phyloP scores from a whole-genome alignment of 1,140 invertebrate genomes.

The Phocides pigmalion region DNA sequence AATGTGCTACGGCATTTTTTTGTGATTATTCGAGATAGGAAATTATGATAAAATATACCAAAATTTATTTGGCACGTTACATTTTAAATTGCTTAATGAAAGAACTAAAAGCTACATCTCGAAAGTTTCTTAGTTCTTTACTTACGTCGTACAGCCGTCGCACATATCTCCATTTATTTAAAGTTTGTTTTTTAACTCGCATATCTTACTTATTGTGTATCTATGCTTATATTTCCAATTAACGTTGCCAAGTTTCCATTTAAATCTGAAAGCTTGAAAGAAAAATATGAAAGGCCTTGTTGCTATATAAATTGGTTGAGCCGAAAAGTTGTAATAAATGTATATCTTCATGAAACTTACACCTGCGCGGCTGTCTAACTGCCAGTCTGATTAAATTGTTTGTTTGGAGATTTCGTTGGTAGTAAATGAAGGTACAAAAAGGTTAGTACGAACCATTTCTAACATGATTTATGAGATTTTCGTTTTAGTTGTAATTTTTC shows the following conservation, averaged over 20 bases:
- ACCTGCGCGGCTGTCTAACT: constrained; percentile 56
- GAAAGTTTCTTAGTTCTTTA: no score
- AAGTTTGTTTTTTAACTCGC: no score
- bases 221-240: neutral
- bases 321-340: constrained; percentile 67
- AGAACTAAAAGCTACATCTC: no score
- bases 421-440: constrained; percentile 14
- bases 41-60: no score
- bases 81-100: no score
- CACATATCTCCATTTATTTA: no score
- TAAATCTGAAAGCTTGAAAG: constrained; percentile 12
- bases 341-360: constrained; percentile 60
- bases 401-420: constrained; percentile 35
- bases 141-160: no score
- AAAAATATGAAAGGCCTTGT: constrained; percentile 19
- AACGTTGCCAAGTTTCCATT: neutral
- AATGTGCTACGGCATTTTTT: no score
- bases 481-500: no score
- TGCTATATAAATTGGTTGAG: constrained; percentile 36
- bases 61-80: no score
- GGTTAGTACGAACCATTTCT: constrained; percentile 7
- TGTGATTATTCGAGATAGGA: no score
- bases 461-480: constrained; percentile 10
- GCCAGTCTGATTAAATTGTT: constrained; percentile 50
- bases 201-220: neutral